Evolutionary conservation across 2,113 vertebrate species (phyloP), one percentile per base, ranked within the genome.

Genomic region (Fulmarus glacialis): DNA sequence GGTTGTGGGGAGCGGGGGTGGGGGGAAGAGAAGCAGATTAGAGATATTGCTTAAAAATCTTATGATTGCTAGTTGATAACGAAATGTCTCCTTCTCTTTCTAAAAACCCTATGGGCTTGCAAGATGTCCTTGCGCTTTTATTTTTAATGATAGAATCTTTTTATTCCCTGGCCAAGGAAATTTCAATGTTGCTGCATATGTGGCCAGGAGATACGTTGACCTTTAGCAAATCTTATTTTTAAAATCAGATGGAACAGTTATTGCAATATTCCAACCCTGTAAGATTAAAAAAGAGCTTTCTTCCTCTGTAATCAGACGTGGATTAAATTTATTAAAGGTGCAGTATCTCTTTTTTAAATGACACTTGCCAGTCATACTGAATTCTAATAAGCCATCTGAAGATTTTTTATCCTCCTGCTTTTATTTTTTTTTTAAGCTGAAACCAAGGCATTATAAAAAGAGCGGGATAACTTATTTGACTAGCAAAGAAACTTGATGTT

Each of bases 101-200:
- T 98, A 93, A 97, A 97, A 96, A 98, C 98, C 97, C 97, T 97
- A 86, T 95, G 97, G 98, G 98, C 97, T 97, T 96, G 70, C 92
- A 98, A 98, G 97, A 98, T 98, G 98, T 98, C 98, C 98, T 97
- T 93, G 90, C 3, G 92, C 98, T 98, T 98, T 98, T 98, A 98
- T 99, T 98, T 99, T 99, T 98, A 98, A 98, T 98, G 99, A 99
- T 99, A 99, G 98, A 98, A 99, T 99, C 98, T 98, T 99, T 99
- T 99, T 98, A 98, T 99, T 99, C 99, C 98, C 96, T 98, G 98
- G 98, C 98, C 97, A 96, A 97, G 98, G 98, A 98, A 99, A 99
- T 99, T 98, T 98, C 98, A 98, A 98, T 98, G 98, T 98, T 98
- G 97, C 98, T 98, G 98, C 98, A 97, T 98, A 98, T 98, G 98